Conservation (phyloP, 2,888 invertebrate species). For the Lottia gigantea region DNA sequence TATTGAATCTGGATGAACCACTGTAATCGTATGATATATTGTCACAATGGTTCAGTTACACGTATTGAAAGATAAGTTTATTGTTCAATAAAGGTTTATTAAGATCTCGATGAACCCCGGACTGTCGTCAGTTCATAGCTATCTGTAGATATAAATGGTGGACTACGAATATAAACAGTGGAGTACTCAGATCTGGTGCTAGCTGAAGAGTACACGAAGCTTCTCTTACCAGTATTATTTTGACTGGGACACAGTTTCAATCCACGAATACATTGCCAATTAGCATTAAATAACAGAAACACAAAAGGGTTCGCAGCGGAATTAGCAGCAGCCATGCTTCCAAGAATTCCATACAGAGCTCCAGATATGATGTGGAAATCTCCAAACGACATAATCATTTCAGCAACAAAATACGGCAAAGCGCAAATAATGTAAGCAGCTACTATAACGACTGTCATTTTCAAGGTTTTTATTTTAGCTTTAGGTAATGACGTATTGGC, state of each 20-base stretch:
- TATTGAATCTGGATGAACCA: no score
- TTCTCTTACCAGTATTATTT: slow-evolving; percentile 31
- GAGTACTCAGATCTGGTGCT: slow-evolving; percentile 41
- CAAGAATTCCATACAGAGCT: slow-evolving; percentile 54
- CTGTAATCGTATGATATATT: no score
- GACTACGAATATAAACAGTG: slow-evolving; percentile 29
- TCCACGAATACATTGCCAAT: slow-evolving; percentile 36
- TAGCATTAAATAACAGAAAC: slow-evolving; percentile 63
- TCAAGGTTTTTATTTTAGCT: slow-evolving; percentile 67
- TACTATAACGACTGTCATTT: slow-evolving; percentile 68
- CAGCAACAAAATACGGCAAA: slow-evolving; percentile 64
- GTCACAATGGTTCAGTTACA: no score
- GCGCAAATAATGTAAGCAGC: slow-evolving; percentile 63
- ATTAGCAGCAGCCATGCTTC: slow-evolving; percentile 64
- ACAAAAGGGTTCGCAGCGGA: slow-evolving; percentile 65
- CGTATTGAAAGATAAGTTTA: no score
- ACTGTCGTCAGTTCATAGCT: slow-evolving; percentile 32
- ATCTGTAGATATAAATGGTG: slow-evolving; percentile 31
- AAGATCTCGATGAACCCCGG: slow-evolving; percentile 8
- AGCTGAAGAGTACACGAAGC: slow-evolving; percentile 41
- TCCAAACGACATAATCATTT: slow-evolving; percentile 65
- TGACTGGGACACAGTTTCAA: slow-evolving; percentile 34
- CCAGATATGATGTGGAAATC: slow-evolving; percentile 45
- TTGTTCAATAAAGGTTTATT: no score
- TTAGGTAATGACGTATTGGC: slow-evolving; percentile 62